phyloP scores from a whole-genome alignment of 2,797 vertebrate species.

The Ara ararauna region DNA sequence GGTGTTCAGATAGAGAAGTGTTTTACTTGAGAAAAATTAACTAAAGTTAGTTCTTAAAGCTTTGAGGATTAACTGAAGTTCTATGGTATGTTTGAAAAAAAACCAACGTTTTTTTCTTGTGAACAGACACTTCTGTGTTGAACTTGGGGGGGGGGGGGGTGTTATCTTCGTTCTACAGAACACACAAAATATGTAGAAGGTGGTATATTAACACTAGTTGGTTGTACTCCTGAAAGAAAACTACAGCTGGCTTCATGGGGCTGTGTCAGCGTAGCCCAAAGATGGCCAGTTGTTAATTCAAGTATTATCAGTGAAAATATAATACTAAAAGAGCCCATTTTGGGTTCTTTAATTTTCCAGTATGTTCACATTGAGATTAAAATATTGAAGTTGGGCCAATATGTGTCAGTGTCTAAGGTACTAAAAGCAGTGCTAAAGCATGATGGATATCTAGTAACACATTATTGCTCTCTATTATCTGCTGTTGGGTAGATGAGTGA shows the following conservation, averaged over 20 bases:
- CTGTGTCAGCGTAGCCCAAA: background rate
- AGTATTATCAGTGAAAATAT: background rate
- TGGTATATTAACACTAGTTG: background rate
- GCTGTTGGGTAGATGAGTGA: slow-evolving; percentile 41
- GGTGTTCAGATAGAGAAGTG: background rate
- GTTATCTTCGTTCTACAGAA: background rate
- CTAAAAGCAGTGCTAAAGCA: slow-evolving; percentile 43
- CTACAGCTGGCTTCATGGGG: background rate
- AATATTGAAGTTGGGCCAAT: slow-evolving; percentile 43
- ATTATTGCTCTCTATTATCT: slow-evolving; percentile 51
- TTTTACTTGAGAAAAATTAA: background rate
- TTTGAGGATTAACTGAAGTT: background rate
- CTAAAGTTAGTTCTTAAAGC: background rate
- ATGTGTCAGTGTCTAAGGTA: slow-evolving; percentile 23
- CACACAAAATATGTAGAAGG: background rate
- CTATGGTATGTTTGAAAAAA: background rate
- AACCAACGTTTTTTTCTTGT: background rate
- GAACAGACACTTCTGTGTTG: background rate
- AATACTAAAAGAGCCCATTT: background rate
- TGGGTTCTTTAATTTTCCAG: background rate
- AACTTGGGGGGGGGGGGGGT: fast-evolving
- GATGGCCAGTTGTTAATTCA: background rate
- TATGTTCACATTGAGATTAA: background rate
- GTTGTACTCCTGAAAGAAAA: background rate
- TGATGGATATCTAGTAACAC: slow-evolving; percentile 39